Evolutionary conservation across 2,888 invertebrate genomes (phyloP).

Genomic region (Leucophenga montana): DNA sequence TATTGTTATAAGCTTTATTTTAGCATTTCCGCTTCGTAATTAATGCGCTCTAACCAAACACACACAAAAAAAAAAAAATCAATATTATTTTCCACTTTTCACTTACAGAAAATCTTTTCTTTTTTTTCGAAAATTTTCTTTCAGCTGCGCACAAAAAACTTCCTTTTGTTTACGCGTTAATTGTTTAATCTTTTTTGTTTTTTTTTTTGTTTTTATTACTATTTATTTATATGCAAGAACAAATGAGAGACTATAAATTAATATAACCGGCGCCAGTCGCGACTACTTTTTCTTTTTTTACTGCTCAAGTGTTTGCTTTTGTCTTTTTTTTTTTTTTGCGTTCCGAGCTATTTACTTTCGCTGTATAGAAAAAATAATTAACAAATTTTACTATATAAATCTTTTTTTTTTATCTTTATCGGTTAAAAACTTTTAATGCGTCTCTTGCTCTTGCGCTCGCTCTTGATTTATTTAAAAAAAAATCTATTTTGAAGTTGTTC

Average conservation of each 20-base stretch:
- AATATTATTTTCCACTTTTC: constrained; percentile 3
- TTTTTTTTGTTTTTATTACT: constrained; percentile 24
- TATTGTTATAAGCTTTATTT: background rate
- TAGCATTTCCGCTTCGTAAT: background rate
- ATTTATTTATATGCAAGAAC: constrained; percentile 21
- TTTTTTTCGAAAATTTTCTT: constrained; percentile 23
- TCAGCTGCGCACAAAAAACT: constrained; percentile 30
- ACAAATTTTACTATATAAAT: background rate
- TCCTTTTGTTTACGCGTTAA: constrained; percentile 23
- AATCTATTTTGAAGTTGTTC: too few species aligned
- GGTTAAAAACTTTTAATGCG: too few species aligned
- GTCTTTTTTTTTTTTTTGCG: constrained; percentile 31
- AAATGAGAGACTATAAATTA: constrained; percentile 34
- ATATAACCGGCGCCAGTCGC: constrained; percentile 53
- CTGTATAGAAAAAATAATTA: too few species aligned
- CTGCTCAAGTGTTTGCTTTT: constrained; percentile 24
- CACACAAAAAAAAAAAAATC: constrained; percentile 6
- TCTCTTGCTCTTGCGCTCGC: too few species aligned
- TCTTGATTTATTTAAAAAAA: too few species aligned
- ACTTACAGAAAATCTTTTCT: constrained; percentile 16
- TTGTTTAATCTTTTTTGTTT: constrained; percentile 25
- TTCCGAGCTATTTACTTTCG: constrained; percentile 45
- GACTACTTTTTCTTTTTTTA: constrained; percentile 23
- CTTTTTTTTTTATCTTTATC: too few species aligned
- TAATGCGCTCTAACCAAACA: background rate